Conservation (phyloP, 2,113 vertebrate genomes). For the Entelurus aequoreus region DNA sequence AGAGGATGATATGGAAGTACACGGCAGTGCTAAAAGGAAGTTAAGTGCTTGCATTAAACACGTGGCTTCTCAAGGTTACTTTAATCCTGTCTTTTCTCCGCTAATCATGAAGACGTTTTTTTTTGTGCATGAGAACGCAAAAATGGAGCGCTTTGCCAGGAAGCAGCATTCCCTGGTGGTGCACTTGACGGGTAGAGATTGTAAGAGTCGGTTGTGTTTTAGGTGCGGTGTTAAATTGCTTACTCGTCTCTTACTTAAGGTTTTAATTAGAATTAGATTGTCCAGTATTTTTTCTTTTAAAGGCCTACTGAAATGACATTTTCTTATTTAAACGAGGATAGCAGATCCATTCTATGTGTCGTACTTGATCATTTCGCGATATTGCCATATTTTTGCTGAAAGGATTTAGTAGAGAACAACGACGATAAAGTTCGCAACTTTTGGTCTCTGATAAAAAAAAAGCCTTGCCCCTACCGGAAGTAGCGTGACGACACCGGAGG, state of each 20-base stretch:
- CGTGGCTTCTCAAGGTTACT: not conserved
- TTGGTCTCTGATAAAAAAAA: no score
- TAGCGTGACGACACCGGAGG: no score
- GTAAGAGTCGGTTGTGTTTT: not conserved
- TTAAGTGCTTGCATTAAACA: constrained; percentile 16
- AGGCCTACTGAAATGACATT: rapidly evolving
- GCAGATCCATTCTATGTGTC: no score
- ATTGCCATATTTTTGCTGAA: no score
- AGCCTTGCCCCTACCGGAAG: no score
- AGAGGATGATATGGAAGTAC: constrained; percentile 12
- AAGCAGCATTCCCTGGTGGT: not conserved
- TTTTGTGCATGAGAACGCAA: not conserved
- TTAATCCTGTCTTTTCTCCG: not conserved
- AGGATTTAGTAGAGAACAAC: no score
- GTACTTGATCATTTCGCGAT: no score
- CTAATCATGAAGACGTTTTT: not conserved
- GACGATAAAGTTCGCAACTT: no score
- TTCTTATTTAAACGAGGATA: no score
- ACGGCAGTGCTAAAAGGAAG: not conserved
- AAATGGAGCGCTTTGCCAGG: not conserved
- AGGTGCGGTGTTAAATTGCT: not conserved
- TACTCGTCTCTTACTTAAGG: no score
- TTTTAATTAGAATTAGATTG: no score
- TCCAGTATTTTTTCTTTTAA: no score
- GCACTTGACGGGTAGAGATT: not conserved